Evolutionary conservation across 2,113 vertebrate species (phyloP), one percentile per base, ranked within the genome.

Genomic region (Solea senegalensis): DNA sequence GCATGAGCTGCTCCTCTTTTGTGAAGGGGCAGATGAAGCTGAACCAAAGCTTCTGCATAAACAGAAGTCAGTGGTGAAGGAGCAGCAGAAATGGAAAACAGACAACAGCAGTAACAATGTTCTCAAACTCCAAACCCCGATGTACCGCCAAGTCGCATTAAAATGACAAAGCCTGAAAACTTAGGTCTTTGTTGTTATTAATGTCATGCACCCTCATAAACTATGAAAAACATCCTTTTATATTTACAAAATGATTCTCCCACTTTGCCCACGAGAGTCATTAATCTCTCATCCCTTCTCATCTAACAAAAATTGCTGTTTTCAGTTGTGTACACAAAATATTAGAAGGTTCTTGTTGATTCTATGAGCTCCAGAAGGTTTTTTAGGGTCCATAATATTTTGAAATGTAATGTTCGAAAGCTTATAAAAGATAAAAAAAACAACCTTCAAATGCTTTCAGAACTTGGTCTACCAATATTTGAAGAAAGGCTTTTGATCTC

Each of bases 121-220:
- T 82, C 66, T 59, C 34, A 56, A 76, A 83, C 85, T 83, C 72
- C 39, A 65, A 81, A 69, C 14, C 70, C 7, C 1, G 13, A 27
- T 14, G 11, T 10, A 56, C 61, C 3, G 46, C 64, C 9, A 49
- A 72, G 66, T 39, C 43, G 21, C 0, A 88, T 91, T 87, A 80
- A 43, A 88, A 87, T 86, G 78, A 90, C 84, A 90, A 90, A 79
- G 74, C 40, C 45, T 21, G 58, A 12, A 69, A 90, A 90, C 67
- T 88, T 88, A 34, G 80, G 64, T 76, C 58, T 89, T 88, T 89
- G 77, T 84, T 74, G 75, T 52, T 9, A 28, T 8, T 56, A 79
- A 67, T 12, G 46, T 53, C 62, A 44, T 69, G 57, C 63, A 8
- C 53, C 65, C 86, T 87, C 80, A 46, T 82, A 83, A 86, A 88